Evolutionary conservation across 2,797 vertebrate genomes (phyloP).

Genomic region (Myiotriccus ornatus): DNA sequence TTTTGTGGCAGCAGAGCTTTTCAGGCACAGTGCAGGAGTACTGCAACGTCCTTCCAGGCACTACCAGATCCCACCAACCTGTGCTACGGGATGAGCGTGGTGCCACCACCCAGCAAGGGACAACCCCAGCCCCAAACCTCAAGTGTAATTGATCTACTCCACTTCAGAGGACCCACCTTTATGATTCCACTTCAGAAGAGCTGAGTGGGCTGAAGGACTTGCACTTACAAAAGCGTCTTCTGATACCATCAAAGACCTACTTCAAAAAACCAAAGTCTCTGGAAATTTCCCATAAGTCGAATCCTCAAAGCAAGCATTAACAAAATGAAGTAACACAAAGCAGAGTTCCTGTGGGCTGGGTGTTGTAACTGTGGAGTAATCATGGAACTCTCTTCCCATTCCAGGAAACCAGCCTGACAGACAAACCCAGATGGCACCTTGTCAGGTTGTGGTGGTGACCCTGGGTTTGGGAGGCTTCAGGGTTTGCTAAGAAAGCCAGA

Average conservation of each 20-base stretch:
- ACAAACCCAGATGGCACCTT: not conserved
- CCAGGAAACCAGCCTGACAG: not conserved
- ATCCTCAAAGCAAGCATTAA: not conserved
- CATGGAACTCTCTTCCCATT: not conserved
- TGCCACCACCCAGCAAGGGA: not conserved
- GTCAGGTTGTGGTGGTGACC: not conserved
- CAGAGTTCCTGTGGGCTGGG: not conserved
- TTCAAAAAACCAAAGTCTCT: not conserved
- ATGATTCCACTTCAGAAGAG: not conserved
- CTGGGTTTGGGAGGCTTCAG: not conserved
- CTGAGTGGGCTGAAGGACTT: not conserved
- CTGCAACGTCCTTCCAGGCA: not conserved
- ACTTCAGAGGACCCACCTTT: not conserved
- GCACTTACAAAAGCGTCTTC: not conserved
- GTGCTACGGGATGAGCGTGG: accelerated
- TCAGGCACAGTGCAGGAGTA: not conserved
- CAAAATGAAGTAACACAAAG: not conserved
- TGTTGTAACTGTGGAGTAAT: not conserved
- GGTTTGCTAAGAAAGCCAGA: not conserved
- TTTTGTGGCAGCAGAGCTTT: not conserved
- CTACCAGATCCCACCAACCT: not conserved
- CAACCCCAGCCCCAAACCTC: not conserved
- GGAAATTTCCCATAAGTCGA: not conserved
- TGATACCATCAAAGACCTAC: not conserved
- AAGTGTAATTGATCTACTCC: not conserved